Conservation (phyloP, 2,113 vertebrate genomes). For the Dasyornis broadbenti region DNA sequence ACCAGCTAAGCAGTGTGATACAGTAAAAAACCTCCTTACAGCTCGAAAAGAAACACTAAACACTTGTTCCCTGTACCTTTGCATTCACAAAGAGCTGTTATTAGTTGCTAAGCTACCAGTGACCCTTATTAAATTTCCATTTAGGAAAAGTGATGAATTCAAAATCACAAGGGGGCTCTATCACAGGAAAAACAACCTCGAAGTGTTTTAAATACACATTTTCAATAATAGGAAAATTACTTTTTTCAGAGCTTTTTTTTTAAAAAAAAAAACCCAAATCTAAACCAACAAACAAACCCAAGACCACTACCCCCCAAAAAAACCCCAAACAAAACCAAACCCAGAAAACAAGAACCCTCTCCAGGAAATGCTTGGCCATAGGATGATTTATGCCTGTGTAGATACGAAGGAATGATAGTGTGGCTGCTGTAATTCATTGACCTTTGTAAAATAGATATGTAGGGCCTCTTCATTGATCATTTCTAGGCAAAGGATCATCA, state of each 20-base stretch:
- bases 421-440: neutral
- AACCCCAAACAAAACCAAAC: neutral
- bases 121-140: constrained; percentile 37
- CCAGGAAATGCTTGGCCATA: neutral
- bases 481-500: neutral
- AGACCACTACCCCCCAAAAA: neutral
- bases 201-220: neutral
- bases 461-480: neutral
- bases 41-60: neutral
- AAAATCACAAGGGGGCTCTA: neutral
- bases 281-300: neutral
- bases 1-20: neutral
- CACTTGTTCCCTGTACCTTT: neutral
- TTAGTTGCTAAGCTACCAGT: constrained; percentile 64
- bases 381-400: neutral
- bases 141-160: neutral
- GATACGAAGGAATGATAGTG: neutral
- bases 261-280: neutral
- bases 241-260: neutral
- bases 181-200: neutral
- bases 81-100: neutral
- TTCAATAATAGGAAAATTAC: neutral
- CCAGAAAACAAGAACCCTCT: neutral
- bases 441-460: neutral
- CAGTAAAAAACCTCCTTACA: neutral